phyloP scores from a whole-genome alignment of 2,888 invertebrate genomes.

The Harmothoe impar region DNA sequence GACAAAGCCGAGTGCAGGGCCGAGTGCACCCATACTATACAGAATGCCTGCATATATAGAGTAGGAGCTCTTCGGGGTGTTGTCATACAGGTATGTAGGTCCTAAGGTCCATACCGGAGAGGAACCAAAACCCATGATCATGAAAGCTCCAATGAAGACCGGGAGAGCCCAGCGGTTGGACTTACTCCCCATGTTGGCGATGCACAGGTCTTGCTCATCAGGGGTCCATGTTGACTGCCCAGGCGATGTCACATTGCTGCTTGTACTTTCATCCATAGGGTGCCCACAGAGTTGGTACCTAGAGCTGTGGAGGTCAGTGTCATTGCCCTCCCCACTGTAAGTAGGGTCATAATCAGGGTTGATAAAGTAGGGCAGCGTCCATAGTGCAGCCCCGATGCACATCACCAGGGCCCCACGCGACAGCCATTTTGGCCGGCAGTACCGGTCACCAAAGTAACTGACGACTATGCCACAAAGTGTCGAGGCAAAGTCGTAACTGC shows the following conservation, averaged over 20 bases:
- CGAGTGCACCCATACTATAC: slow-evolving; percentile 69
- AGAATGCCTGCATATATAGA: slow-evolving; percentile 70
- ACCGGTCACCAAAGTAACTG: slow-evolving; percentile 68
- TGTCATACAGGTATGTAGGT: slow-evolving; percentile 72
- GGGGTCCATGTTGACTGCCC: not conserved
- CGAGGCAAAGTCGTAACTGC: slow-evolving; percentile 69
- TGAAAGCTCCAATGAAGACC: slow-evolving; percentile 67
- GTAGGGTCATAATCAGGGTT: slow-evolving; percentile 38
- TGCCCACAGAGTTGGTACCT: not conserved
- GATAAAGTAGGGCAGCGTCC: slow-evolving; percentile 70
- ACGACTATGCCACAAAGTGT: slow-evolving; percentile 67
- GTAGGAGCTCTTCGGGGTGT: slow-evolving; percentile 66
- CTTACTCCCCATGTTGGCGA: not conserved
- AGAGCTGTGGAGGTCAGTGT: not conserved
- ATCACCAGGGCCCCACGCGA: slow-evolving; percentile 66
- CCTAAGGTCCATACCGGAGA: slow-evolving; percentile 71
- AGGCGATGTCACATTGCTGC: not conserved
- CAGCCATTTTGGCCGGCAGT: slow-evolving; percentile 69
- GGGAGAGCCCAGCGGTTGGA: slow-evolving; percentile 64
- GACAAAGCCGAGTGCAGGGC: slow-evolving; percentile 71
- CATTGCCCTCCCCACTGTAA: not conserved
- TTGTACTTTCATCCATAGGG: too few relatives aligned
- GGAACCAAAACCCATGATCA: slow-evolving; percentile 70
- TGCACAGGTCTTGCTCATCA: not conserved
- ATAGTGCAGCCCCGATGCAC: slow-evolving; percentile 68